Evolutionary conservation across 1,140 invertebrate species (phyloP), one percentile per base, ranked within the genome.

Genomic region (Rhopalosiphum padi): DNA sequence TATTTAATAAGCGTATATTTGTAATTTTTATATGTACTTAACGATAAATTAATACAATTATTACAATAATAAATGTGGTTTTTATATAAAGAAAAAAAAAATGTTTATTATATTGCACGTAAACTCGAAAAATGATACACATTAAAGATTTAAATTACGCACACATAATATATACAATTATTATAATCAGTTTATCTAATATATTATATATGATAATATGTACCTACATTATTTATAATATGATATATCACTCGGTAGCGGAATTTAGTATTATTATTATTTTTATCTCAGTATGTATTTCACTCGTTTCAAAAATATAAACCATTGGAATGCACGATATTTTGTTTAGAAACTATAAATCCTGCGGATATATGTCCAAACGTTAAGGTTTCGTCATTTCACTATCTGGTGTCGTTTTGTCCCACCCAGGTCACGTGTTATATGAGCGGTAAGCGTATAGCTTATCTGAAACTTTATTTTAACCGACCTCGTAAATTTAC

Each of bases 341-440:
- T 87, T 87, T 88, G 21, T 87, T 87, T 89, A 53, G 22, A 89
- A 89, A 23, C 86, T 37, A 89, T 89, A 89, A 89, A 89, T 89
- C 15, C n/a, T 53, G 7, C 7, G 6, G 22, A 37, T 35, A 23
- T 22, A 89, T n/a, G n/a, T 51, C n/a, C 48, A 53, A 77, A 23
- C 2, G n/a, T n/a, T 51, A 35, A 88, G 86, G 86, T 51, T 88
- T 89, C 48, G 35, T 89, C 87, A 89, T 89, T 89, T 89, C 87
- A 51, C 48, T 89, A 89, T 89, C 87, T 51, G 35, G 21, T 53
- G 48, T 89, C 48, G 18, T 37, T 88, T 37, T 7, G 15, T 46
- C 30, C 43, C 22, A 43, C 30, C 85, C 43, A 77, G 85, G 37
- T 85, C 37, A 41, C 43, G 15, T 87, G 25, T 87, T 22, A 43